Percentiles rank a stretch among this genome's conserved stretches.
These are phyloP conservation scores for Teleopsis dalmanni DNA, from an alignment of 1,140 invertebrate species.

Conservation along the genomic window DNA sequence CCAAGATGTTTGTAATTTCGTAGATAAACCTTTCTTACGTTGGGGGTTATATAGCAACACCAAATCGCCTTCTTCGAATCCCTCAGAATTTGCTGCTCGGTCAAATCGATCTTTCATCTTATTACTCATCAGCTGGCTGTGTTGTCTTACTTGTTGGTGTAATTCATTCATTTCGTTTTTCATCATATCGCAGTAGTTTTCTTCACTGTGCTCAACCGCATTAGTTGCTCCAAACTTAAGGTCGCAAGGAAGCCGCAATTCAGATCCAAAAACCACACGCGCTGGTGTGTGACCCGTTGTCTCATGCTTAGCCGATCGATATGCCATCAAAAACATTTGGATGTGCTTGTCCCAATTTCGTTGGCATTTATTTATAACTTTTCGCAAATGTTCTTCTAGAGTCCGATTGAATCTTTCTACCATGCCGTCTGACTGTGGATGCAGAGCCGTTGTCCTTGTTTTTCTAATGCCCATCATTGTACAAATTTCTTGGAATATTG, in stretches of 20 bases:
- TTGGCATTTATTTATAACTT: no score
- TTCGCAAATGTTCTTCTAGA: no score
- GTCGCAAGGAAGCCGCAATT: neutral
- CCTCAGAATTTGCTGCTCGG: neutral
- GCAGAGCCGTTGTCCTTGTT: constrained; percentile 30
- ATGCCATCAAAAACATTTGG: no score
- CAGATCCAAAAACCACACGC: neutral
- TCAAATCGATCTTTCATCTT: neutral
- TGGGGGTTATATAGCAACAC: constrained; percentile 1
- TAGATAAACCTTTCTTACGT: neutral
- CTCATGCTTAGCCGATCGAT: no score
- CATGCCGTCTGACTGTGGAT: no score
- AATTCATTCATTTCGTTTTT: neutral
- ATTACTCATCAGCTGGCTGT: neutral
- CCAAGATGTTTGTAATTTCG: neutral
- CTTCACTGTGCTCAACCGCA: no score
- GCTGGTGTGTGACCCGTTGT: neutral
- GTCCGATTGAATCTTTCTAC: no score
- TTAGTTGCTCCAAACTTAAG: neutral
- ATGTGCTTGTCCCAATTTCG: no score
- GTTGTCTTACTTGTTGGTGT: neutral
- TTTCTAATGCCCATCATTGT: constrained; percentile 25
- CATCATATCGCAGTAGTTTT: neutral
- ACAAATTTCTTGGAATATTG: constrained; percentile 22
- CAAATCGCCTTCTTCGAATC: no score